Evolutionary conservation across 2,888 invertebrate species (phyloP).

Genomic region (Nephrotoma flavescens): DNA sequence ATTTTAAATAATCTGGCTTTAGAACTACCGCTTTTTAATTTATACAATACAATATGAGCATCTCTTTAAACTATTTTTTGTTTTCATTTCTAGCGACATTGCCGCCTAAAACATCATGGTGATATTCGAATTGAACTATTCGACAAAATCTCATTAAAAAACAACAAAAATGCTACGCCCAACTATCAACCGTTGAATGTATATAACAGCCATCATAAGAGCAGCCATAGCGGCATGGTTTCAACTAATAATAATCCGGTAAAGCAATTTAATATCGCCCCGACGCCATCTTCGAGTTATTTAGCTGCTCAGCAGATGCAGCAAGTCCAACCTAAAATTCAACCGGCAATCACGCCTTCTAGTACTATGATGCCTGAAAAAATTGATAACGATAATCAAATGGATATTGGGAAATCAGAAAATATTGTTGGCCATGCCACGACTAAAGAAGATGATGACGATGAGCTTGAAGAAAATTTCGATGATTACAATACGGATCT

Average conservation of each 20-base stretch:
- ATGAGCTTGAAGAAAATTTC: conserved; percentile 21
- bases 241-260: background rate
- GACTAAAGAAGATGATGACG: conserved; percentile 19
- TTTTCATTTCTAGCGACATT: conserved; percentile 46
- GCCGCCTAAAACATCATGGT: conserved; percentile 63
- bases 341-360: background rate
- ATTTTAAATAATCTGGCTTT: background rate
- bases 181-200: conserved; percentile 2
- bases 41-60: background rate
- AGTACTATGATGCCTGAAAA: background rate
- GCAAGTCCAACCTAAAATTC: background rate
- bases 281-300: background rate
- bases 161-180: background rate
- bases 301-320: background rate
- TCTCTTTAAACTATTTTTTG: background rate
- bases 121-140: conserved; percentile 50
- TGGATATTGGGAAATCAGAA: background rate
- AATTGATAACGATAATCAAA: background rate
- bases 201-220: background rate
- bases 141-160: conserved; percentile 18
- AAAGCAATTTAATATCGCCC: background rate
- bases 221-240: background rate
- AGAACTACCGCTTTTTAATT: background rate
- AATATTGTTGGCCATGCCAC: conserved; percentile 10
- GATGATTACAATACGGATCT: conserved; percentile 6